These are phyloP conservation scores for Dioctria linearis DNA, from an alignment of 2,888 invertebrate genomes.

Conservation along the genomic window DNA sequence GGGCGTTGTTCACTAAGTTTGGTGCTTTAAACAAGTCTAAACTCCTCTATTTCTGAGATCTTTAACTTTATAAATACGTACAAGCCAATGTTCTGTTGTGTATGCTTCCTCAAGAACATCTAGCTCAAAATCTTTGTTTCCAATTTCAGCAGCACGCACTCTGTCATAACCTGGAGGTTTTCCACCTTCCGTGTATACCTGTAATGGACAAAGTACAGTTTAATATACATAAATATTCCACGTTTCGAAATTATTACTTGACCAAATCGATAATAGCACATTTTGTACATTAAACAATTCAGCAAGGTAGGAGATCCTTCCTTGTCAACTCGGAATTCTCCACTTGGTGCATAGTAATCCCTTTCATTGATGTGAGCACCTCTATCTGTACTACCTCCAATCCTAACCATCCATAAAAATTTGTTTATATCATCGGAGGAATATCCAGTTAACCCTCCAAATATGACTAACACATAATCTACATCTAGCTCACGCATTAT, in stretches of 20 bases:
- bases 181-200: constrained; percentile 94
- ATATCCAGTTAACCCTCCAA: constrained; percentile 98
- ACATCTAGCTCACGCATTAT: constrained; percentile 98
- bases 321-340: constrained; percentile 96
- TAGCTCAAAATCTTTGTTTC: constrained; percentile 97
- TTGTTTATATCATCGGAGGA: constrained; percentile 99
- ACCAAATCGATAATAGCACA: constrained; percentile 99
- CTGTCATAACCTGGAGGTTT: constrained; percentile 97
- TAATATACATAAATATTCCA: neutral
- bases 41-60: constrained; percentile 91
- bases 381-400: constrained; percentile 95
- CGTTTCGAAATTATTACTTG: constrained; percentile 69
- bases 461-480: constrained; percentile 97
- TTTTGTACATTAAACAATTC: constrained; percentile 99
- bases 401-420: constrained; percentile 99
- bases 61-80: constrained; percentile 98
- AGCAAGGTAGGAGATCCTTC: constrained; percentile 93
- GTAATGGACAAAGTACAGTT: constrained; percentile 62
- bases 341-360: constrained; percentile 96
- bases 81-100: constrained; percentile 99
- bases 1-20: neutral
- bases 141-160: constrained; percentile 97
- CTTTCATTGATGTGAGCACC: constrained; percentile 96
- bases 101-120: constrained; percentile 99
- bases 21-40: constrained; percentile 68